phyloP scores from a whole-genome alignment of 2,797 vertebrate species.

The Kryptolebias ocellatus region DNA sequence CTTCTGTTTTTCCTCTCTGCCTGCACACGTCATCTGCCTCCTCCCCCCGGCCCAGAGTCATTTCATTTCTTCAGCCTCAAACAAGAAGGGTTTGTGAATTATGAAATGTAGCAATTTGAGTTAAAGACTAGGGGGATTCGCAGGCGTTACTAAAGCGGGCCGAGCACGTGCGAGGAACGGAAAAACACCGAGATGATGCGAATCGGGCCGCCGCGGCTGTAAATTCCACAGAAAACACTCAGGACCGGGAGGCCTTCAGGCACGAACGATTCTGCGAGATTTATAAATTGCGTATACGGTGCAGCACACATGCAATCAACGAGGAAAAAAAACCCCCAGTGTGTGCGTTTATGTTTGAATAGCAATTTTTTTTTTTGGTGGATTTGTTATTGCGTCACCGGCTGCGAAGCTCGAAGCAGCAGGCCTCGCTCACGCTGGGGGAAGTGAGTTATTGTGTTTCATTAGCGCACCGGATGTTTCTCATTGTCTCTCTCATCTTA shows the following conservation, averaged over 20 bases:
- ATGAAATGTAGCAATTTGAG: not conserved
- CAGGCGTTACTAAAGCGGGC: not conserved
- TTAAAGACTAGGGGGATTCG: not conserved
- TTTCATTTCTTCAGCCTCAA: not conserved
- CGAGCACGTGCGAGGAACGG: slow-evolving; percentile 4
- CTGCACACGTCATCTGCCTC: not conserved
- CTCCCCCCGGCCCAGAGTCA: not conserved
- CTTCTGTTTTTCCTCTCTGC: slow-evolving; percentile 27
- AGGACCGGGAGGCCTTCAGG: slow-evolving; percentile 4
- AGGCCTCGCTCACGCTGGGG: slow-evolving; percentile 20
- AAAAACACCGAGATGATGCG: slow-evolving; percentile 28
- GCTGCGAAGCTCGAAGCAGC: slow-evolving; percentile 31
- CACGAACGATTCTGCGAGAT: slow-evolving; percentile 10
- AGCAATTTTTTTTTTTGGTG: not conserved
- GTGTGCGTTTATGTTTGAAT: not conserved
- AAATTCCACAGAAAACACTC: slow-evolving; percentile 46
- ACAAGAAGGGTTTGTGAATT: not conserved
- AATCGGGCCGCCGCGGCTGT: slow-evolving; percentile 16
- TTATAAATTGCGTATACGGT: not conserved
- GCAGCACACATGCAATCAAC: not conserved
- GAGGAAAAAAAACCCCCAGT: not conserved
- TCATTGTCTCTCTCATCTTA: slow-evolving; percentile 29
- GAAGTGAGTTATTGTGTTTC: slow-evolving; percentile 69
- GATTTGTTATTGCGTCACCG: slow-evolving; percentile 22
- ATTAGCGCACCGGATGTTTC: slow-evolving; percentile 62